These are phyloP conservation scores for Digitonthophagus gazella DNA, from an alignment of 2,888 invertebrate species.

Conservation along the genomic window DNA sequence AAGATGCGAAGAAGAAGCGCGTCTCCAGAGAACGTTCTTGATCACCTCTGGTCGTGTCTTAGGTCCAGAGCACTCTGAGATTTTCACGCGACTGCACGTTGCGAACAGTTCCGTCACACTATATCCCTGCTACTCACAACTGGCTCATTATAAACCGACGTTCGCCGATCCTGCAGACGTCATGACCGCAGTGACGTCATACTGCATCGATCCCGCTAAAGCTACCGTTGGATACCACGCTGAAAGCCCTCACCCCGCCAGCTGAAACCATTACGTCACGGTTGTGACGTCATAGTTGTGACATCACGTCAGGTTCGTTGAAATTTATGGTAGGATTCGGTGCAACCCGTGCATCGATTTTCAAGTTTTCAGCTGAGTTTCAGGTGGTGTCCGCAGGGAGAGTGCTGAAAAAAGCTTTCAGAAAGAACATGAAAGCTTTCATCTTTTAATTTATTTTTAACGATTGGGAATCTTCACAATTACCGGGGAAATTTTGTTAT, in stretches of 20 bases:
- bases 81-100: constrained; percentile 41
- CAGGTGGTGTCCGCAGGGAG: background rate
- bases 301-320: constrained; percentile 18
- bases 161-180: constrained; percentile 44
- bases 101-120: constrained; percentile 44
- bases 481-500: background rate
- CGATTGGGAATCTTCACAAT: no score
- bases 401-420: no score
- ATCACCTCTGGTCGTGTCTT: background rate
- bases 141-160: constrained; percentile 49
- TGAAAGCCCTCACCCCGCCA: background rate
- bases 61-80: constrained; percentile 37
- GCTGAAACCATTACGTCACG: constrained; percentile 32
- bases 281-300: constrained; percentile 35
- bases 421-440: no score
- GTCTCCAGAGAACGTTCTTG: background rate
- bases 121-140: constrained; percentile 49
- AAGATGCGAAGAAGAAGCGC: background rate
- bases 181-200: constrained; percentile 47
- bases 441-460: no score
- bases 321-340: constrained; percentile 9
- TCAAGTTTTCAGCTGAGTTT: background rate
- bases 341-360: constrained; percentile 20
- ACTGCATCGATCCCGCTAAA: constrained; percentile 42
- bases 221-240: constrained; percentile 37